Evolutionary conservation across 2,797 vertebrate species (phyloP).

Genomic region (Arrhamphus sclerolepis): DNA sequence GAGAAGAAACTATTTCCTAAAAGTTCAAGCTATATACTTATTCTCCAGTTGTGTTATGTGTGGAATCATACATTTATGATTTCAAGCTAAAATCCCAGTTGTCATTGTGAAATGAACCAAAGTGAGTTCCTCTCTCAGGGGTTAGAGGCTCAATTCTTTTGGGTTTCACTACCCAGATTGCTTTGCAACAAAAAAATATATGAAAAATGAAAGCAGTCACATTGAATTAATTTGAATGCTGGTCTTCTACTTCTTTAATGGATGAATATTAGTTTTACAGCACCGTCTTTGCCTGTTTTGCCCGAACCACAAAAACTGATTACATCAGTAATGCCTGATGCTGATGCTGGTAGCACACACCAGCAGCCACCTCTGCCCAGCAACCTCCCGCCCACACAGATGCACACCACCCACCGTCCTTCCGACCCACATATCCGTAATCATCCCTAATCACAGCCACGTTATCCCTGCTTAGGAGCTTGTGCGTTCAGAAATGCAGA

Average conservation of each 20-base stretch:
- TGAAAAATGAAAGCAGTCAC: not conserved
- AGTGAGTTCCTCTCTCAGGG: too few species aligned
- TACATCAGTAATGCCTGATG: slow-evolving; percentile 4
- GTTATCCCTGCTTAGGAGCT: slow-evolving; percentile 80
- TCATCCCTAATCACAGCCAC: slow-evolving; percentile 78
- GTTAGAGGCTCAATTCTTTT: not conserved
- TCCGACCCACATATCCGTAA: slow-evolving; percentile 81
- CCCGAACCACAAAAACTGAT: slow-evolving; percentile 6
- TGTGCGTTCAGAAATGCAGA: slow-evolving; percentile 70
- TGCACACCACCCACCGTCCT: slow-evolving; percentile 34
- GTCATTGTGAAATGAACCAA: too few species aligned
- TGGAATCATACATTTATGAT: too few species aligned
- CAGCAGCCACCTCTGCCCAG: slow-evolving; percentile 57
- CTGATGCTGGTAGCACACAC: slow-evolving; percentile 17
- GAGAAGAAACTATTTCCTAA: not conserved
- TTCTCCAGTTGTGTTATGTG: too few species aligned
- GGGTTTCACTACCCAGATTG: not conserved
- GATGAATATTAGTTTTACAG: not conserved
- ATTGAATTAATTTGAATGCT: not conserved
- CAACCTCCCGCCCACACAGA: slow-evolving; percentile 51
- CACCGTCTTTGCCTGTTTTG: slow-evolving; percentile 10
- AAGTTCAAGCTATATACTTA: too few species aligned
- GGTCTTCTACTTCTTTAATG: not conserved
- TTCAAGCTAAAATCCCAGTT: too few species aligned
- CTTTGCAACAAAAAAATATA: too few species aligned